Percentiles rank a stretch among this genome's conserved stretches.
Evolutionary conservation across 2,888 invertebrate genomes (phyloP).

Genomic region (Drosophila silvestris): DNA sequence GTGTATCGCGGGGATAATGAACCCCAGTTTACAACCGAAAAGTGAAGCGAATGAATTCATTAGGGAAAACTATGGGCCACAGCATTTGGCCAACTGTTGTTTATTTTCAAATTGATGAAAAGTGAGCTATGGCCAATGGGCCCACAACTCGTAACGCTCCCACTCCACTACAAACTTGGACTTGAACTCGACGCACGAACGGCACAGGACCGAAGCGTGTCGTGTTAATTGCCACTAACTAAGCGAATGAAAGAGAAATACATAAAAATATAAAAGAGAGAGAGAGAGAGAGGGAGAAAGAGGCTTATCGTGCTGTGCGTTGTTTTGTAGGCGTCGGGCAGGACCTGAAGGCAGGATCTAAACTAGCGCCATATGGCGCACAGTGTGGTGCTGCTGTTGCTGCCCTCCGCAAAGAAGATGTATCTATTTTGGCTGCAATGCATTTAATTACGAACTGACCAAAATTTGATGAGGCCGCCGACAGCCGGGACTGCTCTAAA

Average conservation of each 20-base stretch:
- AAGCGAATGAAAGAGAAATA: slow-evolving; percentile 35
- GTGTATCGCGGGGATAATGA: slow-evolving; percentile 67
- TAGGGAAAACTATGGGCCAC: slow-evolving; percentile 66
- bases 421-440: slow-evolving; percentile 73
- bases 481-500: slow-evolving; percentile 35
- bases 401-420: slow-evolving; percentile 54
- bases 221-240: slow-evolving; percentile 84
- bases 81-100: slow-evolving; percentile 73
- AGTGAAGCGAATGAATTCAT: slow-evolving; percentile 80
- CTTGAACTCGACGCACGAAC: slow-evolving; percentile 59
- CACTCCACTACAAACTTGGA: slow-evolving; percentile 6
- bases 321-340: slow-evolving; percentile 55
- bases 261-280: background rate
- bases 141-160: slow-evolving; percentile 13
- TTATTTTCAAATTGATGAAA: slow-evolving; percentile 63
- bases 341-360: slow-evolving; percentile 23
- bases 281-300: background rate
- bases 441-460: slow-evolving; percentile 79
- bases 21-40: slow-evolving; percentile 71
- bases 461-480: slow-evolving; percentile 67
- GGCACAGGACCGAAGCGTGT: slow-evolving; percentile 78
- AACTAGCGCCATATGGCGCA: slow-evolving; percentile 70
- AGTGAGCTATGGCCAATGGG: slow-evolving; percentile 56
- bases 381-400: slow-evolving; percentile 36
- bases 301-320: slow-evolving; percentile 28